Conservation (phyloP, 2,797 vertebrate genomes). For the Scolopax bukidnonensis region DNA sequence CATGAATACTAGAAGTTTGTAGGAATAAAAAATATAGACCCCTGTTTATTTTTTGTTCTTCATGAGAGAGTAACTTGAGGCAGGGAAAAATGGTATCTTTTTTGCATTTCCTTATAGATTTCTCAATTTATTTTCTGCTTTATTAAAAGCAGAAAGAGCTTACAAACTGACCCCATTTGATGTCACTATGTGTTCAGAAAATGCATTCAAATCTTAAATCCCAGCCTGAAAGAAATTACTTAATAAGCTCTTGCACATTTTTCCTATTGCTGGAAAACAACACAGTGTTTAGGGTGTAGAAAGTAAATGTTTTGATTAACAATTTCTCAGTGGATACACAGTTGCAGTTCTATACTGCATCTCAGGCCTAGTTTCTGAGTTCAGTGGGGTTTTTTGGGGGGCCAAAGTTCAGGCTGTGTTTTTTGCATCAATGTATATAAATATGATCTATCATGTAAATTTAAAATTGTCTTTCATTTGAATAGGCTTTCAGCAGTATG, state of each 20-base stretch:
- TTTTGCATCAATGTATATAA: not conserved
- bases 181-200: not conserved
- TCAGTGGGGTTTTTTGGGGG: not conserved
- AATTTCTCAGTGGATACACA: not conserved
- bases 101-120: not conserved
- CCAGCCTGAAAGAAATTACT: not conserved
- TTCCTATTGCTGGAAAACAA: not conserved
- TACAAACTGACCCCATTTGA: not conserved
- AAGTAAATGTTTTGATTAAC: not conserved
- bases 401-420: not conserved
- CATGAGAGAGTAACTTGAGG: not conserved
- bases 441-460: not conserved
- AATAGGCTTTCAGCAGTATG: not conserved
- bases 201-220: not conserved
- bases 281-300: not conserved
- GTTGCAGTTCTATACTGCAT: not conserved
- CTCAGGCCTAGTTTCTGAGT: not conserved
- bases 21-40: not conserved
- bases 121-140: not conserved
- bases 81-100: not conserved
- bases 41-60: not conserved
- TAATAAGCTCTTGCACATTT: not conserved
- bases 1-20: not conserved
- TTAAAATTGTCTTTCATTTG: not conserved
- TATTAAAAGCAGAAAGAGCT: not conserved